Conservation (phyloP, 2,797 vertebrate genomes). For the Orestias chungarensis region DNA sequence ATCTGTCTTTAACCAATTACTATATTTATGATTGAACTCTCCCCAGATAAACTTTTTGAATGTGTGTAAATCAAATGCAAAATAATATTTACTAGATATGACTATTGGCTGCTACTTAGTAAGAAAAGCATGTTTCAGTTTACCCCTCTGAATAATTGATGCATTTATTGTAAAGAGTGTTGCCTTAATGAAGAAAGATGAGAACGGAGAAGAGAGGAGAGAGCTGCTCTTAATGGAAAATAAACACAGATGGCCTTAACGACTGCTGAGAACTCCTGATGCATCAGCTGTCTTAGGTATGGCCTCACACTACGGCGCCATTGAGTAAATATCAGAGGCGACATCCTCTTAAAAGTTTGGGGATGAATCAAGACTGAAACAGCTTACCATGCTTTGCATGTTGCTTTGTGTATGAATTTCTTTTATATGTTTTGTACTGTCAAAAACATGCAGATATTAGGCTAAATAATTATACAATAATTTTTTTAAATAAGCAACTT, state of each 20-base stretch:
- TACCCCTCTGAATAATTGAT: slow-evolving; percentile 55
- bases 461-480: too few relatives aligned
- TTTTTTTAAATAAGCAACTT: too few relatives aligned
- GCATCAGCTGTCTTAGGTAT: slow-evolving; percentile 38
- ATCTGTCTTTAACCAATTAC: neutral
- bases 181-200: slow-evolving; percentile 37
- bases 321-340: slow-evolving; percentile 49
- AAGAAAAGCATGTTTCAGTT: slow-evolving; percentile 22
- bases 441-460: neutral
- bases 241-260: slow-evolving; percentile 65
- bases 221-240: slow-evolving; percentile 64
- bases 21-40: slow-evolving; percentile 2
- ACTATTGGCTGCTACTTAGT: slow-evolving; percentile 18
- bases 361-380: slow-evolving; percentile 43
- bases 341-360: slow-evolving; percentile 54
- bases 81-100: slow-evolving; percentile 6
- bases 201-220: slow-evolving; percentile 37
- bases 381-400: slow-evolving; percentile 43
- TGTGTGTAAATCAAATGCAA: slow-evolving; percentile 3
- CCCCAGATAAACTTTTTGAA: neutral
- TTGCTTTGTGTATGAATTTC: too few relatives aligned
- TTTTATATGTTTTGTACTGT: too few relatives aligned
- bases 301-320: slow-evolving; percentile 30
- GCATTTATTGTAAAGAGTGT: slow-evolving; percentile 47
- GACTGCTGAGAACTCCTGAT: slow-evolving; percentile 54